Conservation (phyloP, 2,113 vertebrate genomes). For the human region GRCh38 chr2:171683501-171684000, state of each 20-base stretch:
- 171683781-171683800: not conserved
- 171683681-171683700: not conserved
- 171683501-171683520: slow-evolving; percentile 38
- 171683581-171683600: not conserved
- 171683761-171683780: not conserved
- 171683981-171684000: not conserved
- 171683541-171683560: not conserved
- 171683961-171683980: not conserved
- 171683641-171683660: not conserved
- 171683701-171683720: not conserved
- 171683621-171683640: not conserved
- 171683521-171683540: not conserved
- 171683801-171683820: not conserved
- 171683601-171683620: not conserved
- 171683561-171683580: not conserved
- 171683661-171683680: slow-evolving; percentile 21
- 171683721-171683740: not conserved
- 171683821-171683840: not conserved
- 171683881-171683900: not conserved
- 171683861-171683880: not conserved
- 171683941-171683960: not conserved
- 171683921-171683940: not conserved
- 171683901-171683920: not conserved
- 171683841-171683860: not conserved
- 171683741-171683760: not conserved